A percentile compares a stretch with the other conserved stretches of the same genome.
These are phyloP conservation scores for Euschistus heros DNA, from an alignment of 1,140 invertebrate species.

Conservation along the genomic window DNA sequence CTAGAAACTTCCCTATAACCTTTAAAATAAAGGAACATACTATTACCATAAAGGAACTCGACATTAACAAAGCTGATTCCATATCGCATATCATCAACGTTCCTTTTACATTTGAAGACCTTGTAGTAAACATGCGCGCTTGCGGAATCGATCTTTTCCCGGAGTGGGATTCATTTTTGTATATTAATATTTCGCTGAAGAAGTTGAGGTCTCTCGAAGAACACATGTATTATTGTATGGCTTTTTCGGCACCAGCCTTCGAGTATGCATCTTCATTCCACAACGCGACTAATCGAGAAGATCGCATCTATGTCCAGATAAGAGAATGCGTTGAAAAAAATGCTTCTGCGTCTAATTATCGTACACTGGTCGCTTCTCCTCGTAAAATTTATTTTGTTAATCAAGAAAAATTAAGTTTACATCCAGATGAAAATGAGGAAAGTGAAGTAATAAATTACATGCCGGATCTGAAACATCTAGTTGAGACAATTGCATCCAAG, in stretches of 20 bases:
- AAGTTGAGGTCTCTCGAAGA: background rate
- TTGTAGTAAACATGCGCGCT: background rate
- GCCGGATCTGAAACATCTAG: background rate
- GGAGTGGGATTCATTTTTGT: conserved; percentile 1
- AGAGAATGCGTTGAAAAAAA: background rate
- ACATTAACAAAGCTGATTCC: background rate
- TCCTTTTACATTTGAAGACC: background rate
- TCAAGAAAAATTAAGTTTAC: background rate
- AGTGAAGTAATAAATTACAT: background rate
- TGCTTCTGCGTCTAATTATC: background rate
- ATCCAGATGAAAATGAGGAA: background rate
- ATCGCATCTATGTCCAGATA: background rate
- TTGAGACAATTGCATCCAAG: background rate
- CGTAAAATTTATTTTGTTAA: background rate
- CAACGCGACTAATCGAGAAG: background rate
- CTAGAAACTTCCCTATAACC: background rate
- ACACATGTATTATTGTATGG: background rate
- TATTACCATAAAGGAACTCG: background rate
- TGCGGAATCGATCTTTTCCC: background rate
- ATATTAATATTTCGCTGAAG: background rate
- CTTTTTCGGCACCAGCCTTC: background rate
- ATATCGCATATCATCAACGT: background rate
- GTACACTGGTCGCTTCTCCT: background rate
- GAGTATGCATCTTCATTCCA: background rate
- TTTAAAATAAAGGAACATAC: background rate